phyloP scores from a whole-genome alignment of 2,797 vertebrate species.

The Allobates femoralis region DNA sequence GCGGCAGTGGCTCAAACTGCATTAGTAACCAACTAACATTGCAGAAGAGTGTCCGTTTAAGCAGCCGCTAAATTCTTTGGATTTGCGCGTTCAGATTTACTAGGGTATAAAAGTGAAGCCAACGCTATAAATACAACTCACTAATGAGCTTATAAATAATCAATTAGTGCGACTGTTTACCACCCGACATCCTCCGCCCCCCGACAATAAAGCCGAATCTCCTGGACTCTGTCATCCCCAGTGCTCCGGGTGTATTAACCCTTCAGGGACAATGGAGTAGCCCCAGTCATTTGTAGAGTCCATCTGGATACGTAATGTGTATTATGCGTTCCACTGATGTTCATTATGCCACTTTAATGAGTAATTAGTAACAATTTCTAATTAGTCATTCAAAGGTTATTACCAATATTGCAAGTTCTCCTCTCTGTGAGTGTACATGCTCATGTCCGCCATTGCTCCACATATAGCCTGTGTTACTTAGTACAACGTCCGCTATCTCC shows the following conservation, averaged over 20 bases:
- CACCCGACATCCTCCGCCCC: neutral
- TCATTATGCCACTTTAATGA: too few species aligned
- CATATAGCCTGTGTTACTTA: too few species aligned
- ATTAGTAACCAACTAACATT: slow-evolving; percentile 5
- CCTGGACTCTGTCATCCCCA: neutral
- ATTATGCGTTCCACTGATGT: too few species aligned
- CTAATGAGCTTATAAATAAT: slow-evolving; percentile 55
- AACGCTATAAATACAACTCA: slow-evolving; percentile 32
- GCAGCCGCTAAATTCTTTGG: neutral
- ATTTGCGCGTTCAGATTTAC: slow-evolving; percentile 30
- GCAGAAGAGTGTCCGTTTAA: neutral
- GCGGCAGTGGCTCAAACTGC: neutral
- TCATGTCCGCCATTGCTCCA: too few species aligned
- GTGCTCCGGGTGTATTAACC: neutral
- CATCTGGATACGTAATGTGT: too few species aligned
- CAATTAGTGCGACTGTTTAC: slow-evolving; percentile 44
- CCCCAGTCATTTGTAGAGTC: neutral
- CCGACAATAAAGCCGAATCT: neutral
- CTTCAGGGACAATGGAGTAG: neutral
- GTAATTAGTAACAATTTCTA: too few species aligned
- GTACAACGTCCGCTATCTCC: too few species aligned
- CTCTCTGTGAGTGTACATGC: too few species aligned
- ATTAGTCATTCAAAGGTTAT: too few species aligned
- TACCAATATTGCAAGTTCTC: too few species aligned
- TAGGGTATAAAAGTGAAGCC: slow-evolving; percentile 31